Conservation (phyloP, 2,113 vertebrate species). For the Thunnus maccoyii region DNA sequence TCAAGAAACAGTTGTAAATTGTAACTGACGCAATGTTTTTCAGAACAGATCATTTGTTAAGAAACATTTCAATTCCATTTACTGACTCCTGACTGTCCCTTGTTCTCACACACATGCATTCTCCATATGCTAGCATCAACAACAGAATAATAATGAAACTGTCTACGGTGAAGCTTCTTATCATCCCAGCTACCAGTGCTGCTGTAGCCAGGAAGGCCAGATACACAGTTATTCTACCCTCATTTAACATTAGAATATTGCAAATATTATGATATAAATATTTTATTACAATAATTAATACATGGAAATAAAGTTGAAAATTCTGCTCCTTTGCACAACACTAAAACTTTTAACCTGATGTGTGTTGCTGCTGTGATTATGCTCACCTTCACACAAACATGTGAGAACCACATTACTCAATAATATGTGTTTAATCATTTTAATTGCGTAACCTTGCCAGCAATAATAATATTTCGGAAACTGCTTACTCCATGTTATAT, state of each 20-base stretch:
- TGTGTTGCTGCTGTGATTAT: neutral
- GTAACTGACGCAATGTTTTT: no score
- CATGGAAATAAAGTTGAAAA: neutral
- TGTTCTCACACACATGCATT: neutral
- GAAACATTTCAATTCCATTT: no score
- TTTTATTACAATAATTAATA: neutral
- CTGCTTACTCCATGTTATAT: slow-evolving; percentile 18
- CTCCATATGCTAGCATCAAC: neutral
- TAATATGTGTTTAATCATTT: slow-evolving; percentile 17
- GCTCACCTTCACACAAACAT: slow-evolving; percentile 7
- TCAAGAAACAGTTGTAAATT: no score
- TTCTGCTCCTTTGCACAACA: neutral
- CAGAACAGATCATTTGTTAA: no score
- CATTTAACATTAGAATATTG: neutral
- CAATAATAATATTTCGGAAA: slow-evolving; percentile 12
- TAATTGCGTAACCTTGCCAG: slow-evolving; percentile 2
- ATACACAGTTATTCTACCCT: neutral
- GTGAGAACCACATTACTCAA: neutral
- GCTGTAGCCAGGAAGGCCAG: neutral
- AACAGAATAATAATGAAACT: neutral
- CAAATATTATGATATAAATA: neutral
- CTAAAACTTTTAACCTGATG: neutral
- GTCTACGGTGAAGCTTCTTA: no score
- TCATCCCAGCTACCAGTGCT: neutral
- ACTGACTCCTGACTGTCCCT: no score